Evolutionary conservation across 64 coral and sea anemone species (phyloP), one percentile per base, ranked within the genome.

Genomic region (Catalaphyllia jardinei): DNA sequence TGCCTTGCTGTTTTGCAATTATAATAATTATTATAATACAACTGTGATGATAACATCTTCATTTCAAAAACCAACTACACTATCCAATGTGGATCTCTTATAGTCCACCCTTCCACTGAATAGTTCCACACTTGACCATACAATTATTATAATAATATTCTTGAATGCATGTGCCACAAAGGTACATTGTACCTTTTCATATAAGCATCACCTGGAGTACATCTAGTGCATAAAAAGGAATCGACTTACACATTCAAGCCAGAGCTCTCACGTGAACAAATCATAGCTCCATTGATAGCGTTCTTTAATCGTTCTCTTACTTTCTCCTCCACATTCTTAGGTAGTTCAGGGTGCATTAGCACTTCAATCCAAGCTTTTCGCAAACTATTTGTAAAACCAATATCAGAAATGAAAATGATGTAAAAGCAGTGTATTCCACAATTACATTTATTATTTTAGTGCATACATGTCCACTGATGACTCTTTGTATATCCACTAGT

Each of bases 351-450:
- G 77, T 93, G 92, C 73, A 93, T 85, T 55, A 93, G 74, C 2
- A 93, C 87, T 85, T 93, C 71, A 77, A 89, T 78, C 92, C 92
- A 93, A 22, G 78, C 92, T 22, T 89, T 93, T 69, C 29, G 52
- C 50, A 93, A 74, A 31, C 92, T 93, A 74, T 11, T 1, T 2
- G 10, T 29, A 5, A n/a, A 69, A 27, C 42, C 42, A 46, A 46
- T 8, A 0, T 3, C 64, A 67, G 64, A 67, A 67, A n/a, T 2
- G 22, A 61, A 83, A 22, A 83, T 35, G 3, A 64, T 62, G 17
- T n/a, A 29, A 30, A 64, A 59, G 9, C 1, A 30, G 52, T 55
- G 13, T 55, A 11, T 9, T 55, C 9, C 52, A 55, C 52, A 55
- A 55, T 0, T 55, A 55, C 8, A 55, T n/a, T n/a, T n/a, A n/a